Base-by-base conservation (phyloP, 1,140 invertebrate species). In the Parapsyche elsis region DNA sequence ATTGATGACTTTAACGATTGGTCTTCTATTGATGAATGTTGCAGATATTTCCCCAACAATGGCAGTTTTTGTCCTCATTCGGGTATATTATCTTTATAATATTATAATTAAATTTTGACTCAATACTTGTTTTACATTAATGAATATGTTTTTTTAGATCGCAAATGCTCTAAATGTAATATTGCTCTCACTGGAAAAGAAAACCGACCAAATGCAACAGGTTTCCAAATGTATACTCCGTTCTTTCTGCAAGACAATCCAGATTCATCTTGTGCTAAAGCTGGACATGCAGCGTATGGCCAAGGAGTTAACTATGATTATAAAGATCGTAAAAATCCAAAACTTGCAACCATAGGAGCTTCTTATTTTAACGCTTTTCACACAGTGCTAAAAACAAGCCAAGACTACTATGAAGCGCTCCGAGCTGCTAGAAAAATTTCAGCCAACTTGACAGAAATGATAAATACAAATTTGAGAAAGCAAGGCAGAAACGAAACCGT, bases 321-420 rank as follows among this genome's bases (percentile, higher is more conserved):
- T 38, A 76, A 67, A 14, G 81, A 84, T 61, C 21, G 84, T 2
- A 88, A 87, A 0, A 88, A 90, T 80, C 81, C 85, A 7, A 87
- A 23, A 85, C 86, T 19, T 79, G 88, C 79, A 46, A 86, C 49
- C 16, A 91, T 95, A 0, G 91, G 90, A 0, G 90, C 94, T 0
- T 95, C 94, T 0, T 97, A 98, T 87, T 99, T 97, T 86, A 98
- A 97, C 95, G 92, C 96, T 0, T 99, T 98, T 88, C 98, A 99
- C 87, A 95, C 95, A 0, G 94, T 98, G n/a, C 87, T 99, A 19
- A 98, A 97, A 86, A 94, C 93, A 0, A 98, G 97, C 0, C 87
- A 90, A 19, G 98, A 99, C 88, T 99, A 97, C 86, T 99, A 97
- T 80, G 91, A 93, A 77, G 95, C 98, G 0, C 89, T 99, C 85